Percentiles rank a stretch among this genome's conserved stretches.
These are phyloP conservation scores for Quadriops clusia DNA, from an alignment of 2,888 invertebrate species.

Conservation along the genomic window DNA sequence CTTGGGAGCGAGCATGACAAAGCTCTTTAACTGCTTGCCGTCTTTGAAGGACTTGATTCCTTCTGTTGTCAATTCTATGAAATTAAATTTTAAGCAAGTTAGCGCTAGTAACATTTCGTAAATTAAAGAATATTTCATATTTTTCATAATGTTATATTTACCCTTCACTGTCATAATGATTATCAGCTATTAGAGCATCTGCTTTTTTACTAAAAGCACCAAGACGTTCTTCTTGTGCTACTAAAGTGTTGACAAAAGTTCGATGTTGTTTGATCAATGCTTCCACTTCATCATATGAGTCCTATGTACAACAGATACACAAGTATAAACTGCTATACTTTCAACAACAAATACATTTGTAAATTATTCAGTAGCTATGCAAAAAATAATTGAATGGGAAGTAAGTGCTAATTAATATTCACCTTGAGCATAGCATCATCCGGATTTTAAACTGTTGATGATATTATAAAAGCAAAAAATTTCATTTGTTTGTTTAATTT, in stretches of 20 bases:
- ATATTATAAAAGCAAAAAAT: no score
- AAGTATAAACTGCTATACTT: no score
- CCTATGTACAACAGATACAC: slow-evolving; percentile 46
- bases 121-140: no score
- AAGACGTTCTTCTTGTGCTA: slow-evolving; percentile 81
- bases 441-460: no score
- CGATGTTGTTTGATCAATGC: slow-evolving; percentile 85
- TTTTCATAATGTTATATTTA: no score
- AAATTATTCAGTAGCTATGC: no score
- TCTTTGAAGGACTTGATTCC: slow-evolving; percentile 62
- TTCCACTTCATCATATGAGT: slow-evolving; percentile 83
- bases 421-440: no score
- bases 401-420: no score
- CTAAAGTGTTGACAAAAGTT: slow-evolving; percentile 83
- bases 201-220: slow-evolving; percentile 75
- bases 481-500: no score
- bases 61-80: slow-evolving; percentile 54
- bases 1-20: slow-evolving; percentile 60
- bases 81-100: slow-evolving; percentile 7
- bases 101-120: no score
- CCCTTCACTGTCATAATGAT: slow-evolving; percentile 73
- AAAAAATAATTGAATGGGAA: no score
- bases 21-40: slow-evolving; percentile 64
- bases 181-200: slow-evolving; percentile 61
- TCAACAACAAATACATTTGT: slow-evolving; percentile 7